Base-by-base conservation (phyloP, 1,140 invertebrate genomes). In the Araneus ventricosus region DNA sequence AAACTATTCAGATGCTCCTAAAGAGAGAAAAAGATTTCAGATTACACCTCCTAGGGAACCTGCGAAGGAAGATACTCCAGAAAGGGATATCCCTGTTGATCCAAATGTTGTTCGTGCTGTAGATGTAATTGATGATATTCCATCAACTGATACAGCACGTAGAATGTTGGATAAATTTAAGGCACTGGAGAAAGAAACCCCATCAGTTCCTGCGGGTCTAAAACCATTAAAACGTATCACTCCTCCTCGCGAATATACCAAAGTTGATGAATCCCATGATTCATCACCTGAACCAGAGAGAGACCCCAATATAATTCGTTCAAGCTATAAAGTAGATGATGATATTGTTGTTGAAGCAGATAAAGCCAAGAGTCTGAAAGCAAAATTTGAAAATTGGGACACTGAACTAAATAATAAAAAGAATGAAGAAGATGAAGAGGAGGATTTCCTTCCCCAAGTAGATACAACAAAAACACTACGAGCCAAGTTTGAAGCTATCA, bases 351-450 rank as follows among this genome's bases (percentile, higher is more conserved):
- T 95, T 96, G 98, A 22, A 97, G 97, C 30, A 96, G 97, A 95
- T 79, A 94, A 94, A 93, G 98, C 99, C 37, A 98, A 97, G 95
- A 97, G 97, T 94, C 96, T 99, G 94, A 96, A 97, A 93, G 98
- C 97, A 63, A 98, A 98, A 95, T 99, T 99, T 96, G 98, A 99
- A 95, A 97, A 97, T 94, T 98, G 98, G 98, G 97, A 98, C 94
- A 96, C 96, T 70, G 96, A 97, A 84, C 94, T 95, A 27, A 93
- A 94, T 57, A 95, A 95, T 84, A 94, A 95, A 52, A 87, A 89
- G 17, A 97, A 96, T 4, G 96, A 96, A 94, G 95, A 93, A 39
- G 91, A 94, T 70, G 94, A 94, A 20, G 94, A 94, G 20, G 95
- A 95, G 80, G 95, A 95, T 70, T 94, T 94, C 39, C 94, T 95